Evolutionary conservation across 2,113 vertebrate genomes (phyloP).

Genomic region (Odontesthes bonariensis): DNA sequence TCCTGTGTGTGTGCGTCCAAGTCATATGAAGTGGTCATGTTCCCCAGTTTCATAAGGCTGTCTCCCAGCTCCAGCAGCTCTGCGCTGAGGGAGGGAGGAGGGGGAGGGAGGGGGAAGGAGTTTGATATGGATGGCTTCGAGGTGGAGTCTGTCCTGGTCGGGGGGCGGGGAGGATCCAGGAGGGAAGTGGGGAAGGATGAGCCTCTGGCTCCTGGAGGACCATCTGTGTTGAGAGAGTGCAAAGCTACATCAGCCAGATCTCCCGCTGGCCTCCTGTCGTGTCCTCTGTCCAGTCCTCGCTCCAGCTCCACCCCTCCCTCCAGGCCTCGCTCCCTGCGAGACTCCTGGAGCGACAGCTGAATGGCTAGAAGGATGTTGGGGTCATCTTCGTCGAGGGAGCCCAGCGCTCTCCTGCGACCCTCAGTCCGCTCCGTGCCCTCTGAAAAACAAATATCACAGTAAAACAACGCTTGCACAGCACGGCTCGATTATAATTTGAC

Average conservation of each 20-base stretch:
- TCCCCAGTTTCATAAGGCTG: slow-evolving; percentile 89
- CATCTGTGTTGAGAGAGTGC: slow-evolving; percentile 56
- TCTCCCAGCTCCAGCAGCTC: slow-evolving; percentile 92
- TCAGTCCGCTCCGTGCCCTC: slow-evolving; percentile 85
- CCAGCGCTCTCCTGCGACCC: slow-evolving; percentile 84
- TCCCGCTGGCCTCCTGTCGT: slow-evolving; percentile 61
- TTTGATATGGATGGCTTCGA: slow-evolving; percentile 82
- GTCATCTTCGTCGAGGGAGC: slow-evolving; percentile 97
- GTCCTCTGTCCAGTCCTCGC: slow-evolving; percentile 46
- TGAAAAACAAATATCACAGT: slow-evolving; percentile 44
- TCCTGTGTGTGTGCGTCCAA: slow-evolving; percentile 66
- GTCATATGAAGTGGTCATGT: slow-evolving; percentile 84
- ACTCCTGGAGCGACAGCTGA: slow-evolving; percentile 97
- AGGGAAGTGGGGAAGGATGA: slow-evolving; percentile 52
- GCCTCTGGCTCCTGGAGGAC: slow-evolving; percentile 54
- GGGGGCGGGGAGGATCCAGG: slow-evolving; percentile 73
- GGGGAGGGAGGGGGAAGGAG: slow-evolving; percentile 71
- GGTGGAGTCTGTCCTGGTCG: slow-evolving; percentile 87
- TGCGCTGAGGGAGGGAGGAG: slow-evolving; percentile 87
- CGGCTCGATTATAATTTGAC: slow-evolving; percentile 30
- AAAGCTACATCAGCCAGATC: slow-evolving; percentile 71
- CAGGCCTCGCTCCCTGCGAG: slow-evolving; percentile 85
- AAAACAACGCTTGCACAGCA: slow-evolving; percentile 3
- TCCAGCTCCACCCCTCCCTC: slow-evolving; percentile 59
- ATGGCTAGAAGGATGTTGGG: slow-evolving; percentile 98